These are phyloP conservation scores for Tribolium madens DNA, from an alignment of 1,140 invertebrate genomes.

Conservation along the genomic window DNA sequence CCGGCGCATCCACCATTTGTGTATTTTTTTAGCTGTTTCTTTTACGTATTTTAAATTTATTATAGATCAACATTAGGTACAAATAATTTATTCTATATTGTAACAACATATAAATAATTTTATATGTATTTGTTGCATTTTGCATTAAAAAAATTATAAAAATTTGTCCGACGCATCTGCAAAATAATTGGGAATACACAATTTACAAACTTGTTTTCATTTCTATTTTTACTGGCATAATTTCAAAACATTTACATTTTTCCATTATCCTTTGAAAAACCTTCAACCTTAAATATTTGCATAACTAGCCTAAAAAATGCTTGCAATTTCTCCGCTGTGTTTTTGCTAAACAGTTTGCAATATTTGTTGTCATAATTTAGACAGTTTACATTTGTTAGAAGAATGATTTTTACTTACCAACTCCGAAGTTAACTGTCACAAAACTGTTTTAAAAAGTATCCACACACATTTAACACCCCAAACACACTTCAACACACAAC, in stretches of 20 bases:
- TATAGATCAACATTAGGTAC: background rate
- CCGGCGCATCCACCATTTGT: constrained; percentile 36
- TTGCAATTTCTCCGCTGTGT: background rate
- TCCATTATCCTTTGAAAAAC: background rate
- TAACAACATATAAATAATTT: no score
- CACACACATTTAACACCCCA: constrained; percentile 18
- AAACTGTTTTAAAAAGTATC: constrained; percentile 3
- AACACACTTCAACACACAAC: constrained; percentile 10
- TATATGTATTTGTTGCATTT: no score
- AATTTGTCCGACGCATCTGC: background rate
- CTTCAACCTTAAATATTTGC: background rate
- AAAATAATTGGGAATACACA: background rate
- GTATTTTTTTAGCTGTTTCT: no score
- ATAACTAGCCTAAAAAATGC: background rate
- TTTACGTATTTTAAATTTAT: background rate
- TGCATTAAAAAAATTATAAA: no score
- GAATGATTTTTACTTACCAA: background rate
- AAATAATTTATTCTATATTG: no score
- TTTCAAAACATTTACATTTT: background rate
- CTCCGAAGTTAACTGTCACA: background rate
- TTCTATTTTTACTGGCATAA: background rate
- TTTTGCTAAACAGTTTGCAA: no score
- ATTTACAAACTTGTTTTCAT: background rate
- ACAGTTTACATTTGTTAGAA: background rate
- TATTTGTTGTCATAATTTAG: background rate